Evolutionary conservation across 2,888 invertebrate genomes (phyloP).

Genomic region (Melanotus villosus): DNA sequence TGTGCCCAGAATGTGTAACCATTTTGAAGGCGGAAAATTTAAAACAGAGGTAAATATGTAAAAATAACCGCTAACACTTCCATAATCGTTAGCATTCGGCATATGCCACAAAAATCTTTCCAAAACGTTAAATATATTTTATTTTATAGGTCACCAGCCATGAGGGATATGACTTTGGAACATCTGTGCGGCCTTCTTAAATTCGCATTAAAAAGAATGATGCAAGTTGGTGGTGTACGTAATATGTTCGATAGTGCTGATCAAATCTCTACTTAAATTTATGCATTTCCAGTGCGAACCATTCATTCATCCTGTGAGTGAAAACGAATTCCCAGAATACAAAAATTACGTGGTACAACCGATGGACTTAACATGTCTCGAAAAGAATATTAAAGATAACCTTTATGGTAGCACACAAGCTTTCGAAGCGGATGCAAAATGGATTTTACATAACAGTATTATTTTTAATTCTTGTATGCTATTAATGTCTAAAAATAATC

Average conservation of each 20-base stretch:
- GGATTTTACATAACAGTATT: slow-evolving; percentile 94
- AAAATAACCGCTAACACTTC: too few species aligned
- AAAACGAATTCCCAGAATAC: slow-evolving; percentile 81
- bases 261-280: neutral
- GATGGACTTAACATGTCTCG: slow-evolving; percentile 85
- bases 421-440: slow-evolving; percentile 91
- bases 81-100: too few species aligned
- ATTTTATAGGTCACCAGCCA: slow-evolving; percentile 76
- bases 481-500: neutral
- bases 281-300: slow-evolving; percentile 77
- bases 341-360: slow-evolving; percentile 88
- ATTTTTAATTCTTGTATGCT: slow-evolving; percentile 90
- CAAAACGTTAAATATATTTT: too few species aligned
- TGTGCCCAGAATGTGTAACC: slow-evolving; percentile 88
- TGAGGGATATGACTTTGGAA: slow-evolving; percentile 81
- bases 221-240: slow-evolving; percentile 84
- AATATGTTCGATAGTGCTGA: slow-evolving; percentile 41
- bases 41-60: slow-evolving; percentile 73
- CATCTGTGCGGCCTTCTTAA: slow-evolving; percentile 84
- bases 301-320: slow-evolving; percentile 83
- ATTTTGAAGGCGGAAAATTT: slow-evolving; percentile 82
- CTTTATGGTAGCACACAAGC: slow-evolving; percentile 90
- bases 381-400: slow-evolving; percentile 81
- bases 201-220: slow-evolving; percentile 86
- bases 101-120: too few species aligned